Evolutionary conservation across 2,797 vertebrate species (phyloP).

Genomic region (Dipus sagitta): DNA sequence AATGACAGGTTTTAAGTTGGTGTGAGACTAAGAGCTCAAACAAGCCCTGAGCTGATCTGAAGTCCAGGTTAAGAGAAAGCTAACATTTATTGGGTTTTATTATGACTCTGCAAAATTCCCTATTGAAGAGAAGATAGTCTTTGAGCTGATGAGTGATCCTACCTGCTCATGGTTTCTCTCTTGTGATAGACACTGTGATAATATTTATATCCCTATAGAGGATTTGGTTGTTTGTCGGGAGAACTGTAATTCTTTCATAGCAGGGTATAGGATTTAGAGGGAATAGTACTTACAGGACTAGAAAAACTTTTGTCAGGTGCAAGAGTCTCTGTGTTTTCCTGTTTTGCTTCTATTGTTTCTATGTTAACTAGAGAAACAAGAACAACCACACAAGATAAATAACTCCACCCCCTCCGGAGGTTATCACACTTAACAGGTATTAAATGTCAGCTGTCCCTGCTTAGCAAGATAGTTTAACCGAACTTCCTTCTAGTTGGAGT

Average conservation of each 20-base stretch:
- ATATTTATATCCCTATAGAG: neutral
- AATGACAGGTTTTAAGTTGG: neutral
- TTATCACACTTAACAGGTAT: neutral
- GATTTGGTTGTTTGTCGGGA: neutral
- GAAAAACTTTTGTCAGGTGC: neutral
- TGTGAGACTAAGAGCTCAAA: neutral
- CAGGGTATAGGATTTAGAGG: neutral
- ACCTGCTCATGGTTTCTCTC: neutral
- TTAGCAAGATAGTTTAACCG: constrained; percentile 10
- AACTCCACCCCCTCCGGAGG: neutral
- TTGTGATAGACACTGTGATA: neutral
- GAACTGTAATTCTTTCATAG: neutral
- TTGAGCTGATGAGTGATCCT: neutral
- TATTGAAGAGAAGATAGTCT: neutral
- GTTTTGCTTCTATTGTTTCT: constrained; percentile 9
- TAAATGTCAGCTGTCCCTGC: neutral
- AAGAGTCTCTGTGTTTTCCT: neutral
- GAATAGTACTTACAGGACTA: neutral
- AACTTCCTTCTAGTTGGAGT: constrained; percentile 36
- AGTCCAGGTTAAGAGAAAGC: neutral
- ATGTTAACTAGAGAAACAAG: constrained; percentile 5
- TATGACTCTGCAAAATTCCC: neutral
- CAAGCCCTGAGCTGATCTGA: constrained; percentile 31
- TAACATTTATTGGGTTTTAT: constrained; percentile 41
- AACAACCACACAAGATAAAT: neutral